Evolutionary conservation across 2,888 invertebrate species (phyloP), one percentile per base, ranked within the genome.

Genomic region (Graphium colonna): DNA sequence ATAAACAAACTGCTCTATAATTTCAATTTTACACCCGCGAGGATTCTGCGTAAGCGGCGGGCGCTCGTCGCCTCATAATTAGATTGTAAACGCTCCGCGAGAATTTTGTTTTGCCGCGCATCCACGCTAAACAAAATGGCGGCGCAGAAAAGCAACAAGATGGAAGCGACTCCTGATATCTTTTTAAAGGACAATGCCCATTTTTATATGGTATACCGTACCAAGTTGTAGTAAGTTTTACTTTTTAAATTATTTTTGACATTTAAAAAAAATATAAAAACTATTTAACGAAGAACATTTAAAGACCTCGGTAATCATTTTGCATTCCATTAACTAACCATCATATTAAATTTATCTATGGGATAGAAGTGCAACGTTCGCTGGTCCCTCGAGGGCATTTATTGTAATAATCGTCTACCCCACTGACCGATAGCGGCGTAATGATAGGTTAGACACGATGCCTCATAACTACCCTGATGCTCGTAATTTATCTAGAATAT

Each of bases 21-120:
- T 60, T 58, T 62, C 51, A 60, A 62, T 60, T 63, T 62, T 56
- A 61, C 48, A 55, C 60, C 50, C 39, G 53, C 49, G 45, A 52
- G 52, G 53, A 52, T 58, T 58, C 60, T 40, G 57, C 60, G 62
- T 60, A 62, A 63, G 59, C 61, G 65, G 63, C 60, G 63, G 69
- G 64, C 61, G 64, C 65, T 65, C 73, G 73, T 75, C 74, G 71
- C 68, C 63, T 76, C 77, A 74, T 77, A 77, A 77, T 77, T 77
- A 75, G 73, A 73, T 74, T 69, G 73, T 75, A 70, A 75, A 73
- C 57, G 65, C 61, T 65, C 73, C 71, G 71, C 68, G 54, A 49
- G 73, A 66, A 77, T 77, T 68, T 75, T 71, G 71, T 48, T 16
- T 55, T 51, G 45, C 51, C n/a, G 10, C 12, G 1, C 1, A n/a